These are phyloP conservation scores for Ecliptopera silaceata DNA, from an alignment of 2,888 invertebrate genomes.

Conservation along the genomic window DNA sequence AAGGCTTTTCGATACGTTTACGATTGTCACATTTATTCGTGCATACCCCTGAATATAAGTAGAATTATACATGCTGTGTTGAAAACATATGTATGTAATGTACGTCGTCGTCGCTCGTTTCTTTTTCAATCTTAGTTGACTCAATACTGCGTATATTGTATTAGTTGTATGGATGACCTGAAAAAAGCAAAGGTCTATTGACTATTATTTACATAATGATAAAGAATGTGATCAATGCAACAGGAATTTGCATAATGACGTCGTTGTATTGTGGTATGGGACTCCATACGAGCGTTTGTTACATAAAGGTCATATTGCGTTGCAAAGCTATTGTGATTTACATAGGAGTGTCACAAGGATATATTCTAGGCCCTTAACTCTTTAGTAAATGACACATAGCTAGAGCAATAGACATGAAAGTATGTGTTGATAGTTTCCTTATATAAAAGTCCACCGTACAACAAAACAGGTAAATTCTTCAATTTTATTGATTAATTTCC, in stretches of 20 bases:
- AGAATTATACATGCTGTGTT: too few species aligned
- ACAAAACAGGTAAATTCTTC: not conserved
- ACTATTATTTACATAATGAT: not conserved
- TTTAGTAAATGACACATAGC: not conserved
- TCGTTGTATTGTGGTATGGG: conserved; percentile 5
- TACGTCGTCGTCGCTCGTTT: too few species aligned
- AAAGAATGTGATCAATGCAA: not conserved
- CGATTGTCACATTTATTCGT: too few species aligned
- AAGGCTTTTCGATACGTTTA: too few species aligned
- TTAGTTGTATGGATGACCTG: not conserved
- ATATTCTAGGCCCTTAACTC: not conserved
- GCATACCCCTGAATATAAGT: too few species aligned
- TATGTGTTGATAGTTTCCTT: not conserved
- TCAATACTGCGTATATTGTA: too few species aligned
- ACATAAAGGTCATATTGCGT: not conserved
- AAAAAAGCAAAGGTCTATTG: not conserved
- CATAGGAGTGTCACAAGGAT: not conserved
- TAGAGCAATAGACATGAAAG: not conserved
- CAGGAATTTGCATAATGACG: not conserved
- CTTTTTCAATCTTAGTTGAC: too few species aligned
- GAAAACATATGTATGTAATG: too few species aligned
- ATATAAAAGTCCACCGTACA: not conserved
- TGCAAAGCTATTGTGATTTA: not conserved
- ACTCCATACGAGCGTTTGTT: not conserved
- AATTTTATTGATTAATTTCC: not conserved